phyloP scores from a whole-genome alignment of 2,797 vertebrate genomes.

The Gymnoscopelus microlampas region DNA sequence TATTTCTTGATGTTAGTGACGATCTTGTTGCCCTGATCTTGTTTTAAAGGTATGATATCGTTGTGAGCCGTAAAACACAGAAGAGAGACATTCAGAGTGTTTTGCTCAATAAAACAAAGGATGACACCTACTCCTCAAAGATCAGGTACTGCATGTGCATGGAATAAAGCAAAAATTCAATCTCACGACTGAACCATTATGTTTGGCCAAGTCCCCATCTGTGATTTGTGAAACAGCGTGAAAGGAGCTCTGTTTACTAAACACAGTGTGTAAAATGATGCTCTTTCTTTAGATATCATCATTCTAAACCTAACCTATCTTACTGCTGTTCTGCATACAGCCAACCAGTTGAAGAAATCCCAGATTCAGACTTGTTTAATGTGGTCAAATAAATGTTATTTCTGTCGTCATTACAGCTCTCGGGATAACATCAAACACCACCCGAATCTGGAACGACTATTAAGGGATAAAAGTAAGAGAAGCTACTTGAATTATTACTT shows the following conservation, averaged over 20 bases:
- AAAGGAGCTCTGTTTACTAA: no score
- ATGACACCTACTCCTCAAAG: constrained; percentile 34
- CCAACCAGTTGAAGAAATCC: no score
- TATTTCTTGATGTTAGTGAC: not conserved
- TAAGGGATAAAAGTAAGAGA: constrained; percentile 72
- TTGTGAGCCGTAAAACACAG: constrained; percentile 49
- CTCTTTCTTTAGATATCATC: no score
- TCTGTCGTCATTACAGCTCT: constrained; percentile 35
- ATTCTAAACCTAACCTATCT: no score
- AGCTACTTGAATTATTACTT: not conserved
- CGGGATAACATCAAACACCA: constrained; percentile 32
- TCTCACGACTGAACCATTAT: no score
- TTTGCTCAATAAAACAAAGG: constrained; percentile 40
- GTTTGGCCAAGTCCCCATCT: no score
- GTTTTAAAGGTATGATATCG: constrained; percentile 56
- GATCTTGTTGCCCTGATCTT: not conserved
- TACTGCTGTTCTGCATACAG: no score
- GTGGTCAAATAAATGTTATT: not conserved
- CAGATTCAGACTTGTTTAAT: no score
- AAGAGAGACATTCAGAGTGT: constrained; percentile 55
- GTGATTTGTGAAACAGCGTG: no score
- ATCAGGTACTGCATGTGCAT: constrained; percentile 45
- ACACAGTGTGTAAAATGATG: no score
- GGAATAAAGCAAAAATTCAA: no score
- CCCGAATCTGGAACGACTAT: constrained; percentile 58